A percentile compares a stretch with the other conserved stretches of the same genome.
These are phyloP conservation scores for Octomys mimax DNA, from an alignment of 2,797 vertebrate genomes.

Conservation along the genomic window DNA sequence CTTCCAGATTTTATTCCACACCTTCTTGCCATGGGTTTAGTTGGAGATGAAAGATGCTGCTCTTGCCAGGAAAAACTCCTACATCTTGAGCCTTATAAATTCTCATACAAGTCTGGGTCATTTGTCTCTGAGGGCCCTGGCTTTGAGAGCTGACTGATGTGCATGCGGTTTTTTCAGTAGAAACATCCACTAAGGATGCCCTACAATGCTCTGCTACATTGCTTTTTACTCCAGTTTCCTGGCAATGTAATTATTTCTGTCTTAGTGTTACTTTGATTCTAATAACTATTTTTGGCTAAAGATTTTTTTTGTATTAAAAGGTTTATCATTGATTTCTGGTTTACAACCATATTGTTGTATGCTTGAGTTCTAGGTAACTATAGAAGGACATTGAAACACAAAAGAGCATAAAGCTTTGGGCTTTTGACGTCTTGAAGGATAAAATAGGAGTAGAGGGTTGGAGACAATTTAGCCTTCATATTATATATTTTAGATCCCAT, in stretches of 20 bases:
- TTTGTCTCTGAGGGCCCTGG: conserved; percentile 10
- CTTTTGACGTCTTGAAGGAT: not conserved
- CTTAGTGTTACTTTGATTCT: conserved; percentile 18
- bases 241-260: not conserved
- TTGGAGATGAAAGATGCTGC: conserved; percentile 55
- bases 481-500: not conserved
- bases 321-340: not conserved
- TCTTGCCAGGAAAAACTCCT: conserved; percentile 33
- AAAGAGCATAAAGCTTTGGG: not conserved
- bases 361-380: not conserved
- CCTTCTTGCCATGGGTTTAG: conserved; percentile 8
- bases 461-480: conserved; percentile 1
- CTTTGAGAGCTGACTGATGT: conserved; percentile 30
- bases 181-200: not conserved
- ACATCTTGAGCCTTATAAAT: not conserved
- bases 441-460: not conserved
- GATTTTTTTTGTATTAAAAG: not conserved
- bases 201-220: not conserved
- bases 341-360: not conserved
- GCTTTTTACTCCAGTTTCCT: conserved; percentile 12
- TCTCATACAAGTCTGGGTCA: conserved; percentile 42
- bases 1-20: conserved; percentile 48
- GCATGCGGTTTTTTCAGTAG: not conserved
- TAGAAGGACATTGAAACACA: not conserved
- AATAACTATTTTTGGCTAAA: conserved; percentile 47